Conservation (phyloP, 1,140 invertebrate species). For the Psix sp. region DNA sequence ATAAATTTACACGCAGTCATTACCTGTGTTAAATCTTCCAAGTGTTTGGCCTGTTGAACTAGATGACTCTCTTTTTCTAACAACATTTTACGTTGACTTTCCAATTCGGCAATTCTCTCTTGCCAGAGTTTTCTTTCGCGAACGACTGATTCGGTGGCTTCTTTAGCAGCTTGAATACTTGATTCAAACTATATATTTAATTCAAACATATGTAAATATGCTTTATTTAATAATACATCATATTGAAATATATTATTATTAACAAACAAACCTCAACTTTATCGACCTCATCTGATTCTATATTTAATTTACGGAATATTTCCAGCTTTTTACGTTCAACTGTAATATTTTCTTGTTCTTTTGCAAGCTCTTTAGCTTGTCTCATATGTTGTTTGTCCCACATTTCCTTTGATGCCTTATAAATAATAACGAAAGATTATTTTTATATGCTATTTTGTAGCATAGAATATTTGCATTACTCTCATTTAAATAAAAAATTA, state of each 20-base stretch:
- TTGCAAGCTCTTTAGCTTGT: conserved; percentile 62
- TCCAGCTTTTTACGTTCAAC: conserved; percentile 67
- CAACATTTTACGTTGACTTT: conserved; percentile 60
- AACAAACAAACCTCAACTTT: conserved; percentile 65
- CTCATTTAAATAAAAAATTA: too few relatives aligned
- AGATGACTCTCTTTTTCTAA: conserved; percentile 67
- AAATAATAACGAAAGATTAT: conserved; percentile 12
- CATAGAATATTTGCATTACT: too few relatives aligned
- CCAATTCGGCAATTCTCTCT: conserved; percentile 65
- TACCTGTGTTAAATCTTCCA: conserved; percentile 71
- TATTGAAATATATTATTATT: conserved; percentile 10
- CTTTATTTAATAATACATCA: too few relatives aligned
- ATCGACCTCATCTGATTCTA: conserved; percentile 59
- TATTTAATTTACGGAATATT: conserved; percentile 65
- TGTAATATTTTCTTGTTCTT: conserved; percentile 66
- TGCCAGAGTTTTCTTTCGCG: conserved; percentile 69
- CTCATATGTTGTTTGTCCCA: conserved; percentile 70
- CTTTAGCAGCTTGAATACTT: conserved; percentile 68
- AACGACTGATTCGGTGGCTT: conserved; percentile 60
- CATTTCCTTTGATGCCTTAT: conserved; percentile 68
- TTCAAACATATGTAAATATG: too few relatives aligned
- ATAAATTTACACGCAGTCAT: conserved; percentile 2
- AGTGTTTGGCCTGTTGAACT: conserved; percentile 66
- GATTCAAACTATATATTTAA: conserved; percentile 63
- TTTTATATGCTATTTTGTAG: not conserved